These are phyloP conservation scores for Antigone vipio DNA, from an alignment of 2,113 vertebrate genomes.

Conservation along the genomic window DNA sequence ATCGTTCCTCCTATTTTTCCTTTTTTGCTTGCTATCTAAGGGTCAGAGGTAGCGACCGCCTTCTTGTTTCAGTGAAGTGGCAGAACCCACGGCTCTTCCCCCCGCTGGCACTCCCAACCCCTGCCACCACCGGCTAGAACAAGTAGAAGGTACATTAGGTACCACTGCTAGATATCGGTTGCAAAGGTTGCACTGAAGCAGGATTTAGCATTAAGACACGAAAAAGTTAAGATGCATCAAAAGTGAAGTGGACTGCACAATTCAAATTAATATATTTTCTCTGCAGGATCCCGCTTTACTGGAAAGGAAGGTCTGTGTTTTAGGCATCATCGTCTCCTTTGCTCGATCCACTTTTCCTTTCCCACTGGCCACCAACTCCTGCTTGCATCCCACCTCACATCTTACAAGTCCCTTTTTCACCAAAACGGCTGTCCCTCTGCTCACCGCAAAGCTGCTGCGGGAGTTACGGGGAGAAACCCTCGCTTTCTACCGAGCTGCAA, in stretches of 20 bases:
- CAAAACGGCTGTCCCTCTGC: fast-evolving
- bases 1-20: neutral
- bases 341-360: neutral
- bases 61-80: neutral
- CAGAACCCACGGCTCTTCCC: neutral
- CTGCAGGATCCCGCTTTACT: neutral
- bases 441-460: neutral
- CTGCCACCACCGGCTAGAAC: neutral
- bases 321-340: neutral
- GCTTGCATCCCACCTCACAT: neutral
- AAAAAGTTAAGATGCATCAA: neutral
- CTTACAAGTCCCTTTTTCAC: neutral
- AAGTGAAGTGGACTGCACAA: neutral
- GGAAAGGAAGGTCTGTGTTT: neutral
- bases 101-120: fast-evolving
- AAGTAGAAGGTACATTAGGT: neutral
- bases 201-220: neutral
- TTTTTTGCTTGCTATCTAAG: neutral
- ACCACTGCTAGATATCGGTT: neutral
- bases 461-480: neutral
- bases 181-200: neutral
- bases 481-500: neutral
- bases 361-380: neutral
- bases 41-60: neutral
- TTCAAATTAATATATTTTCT: neutral